Evolutionary conservation across 2,113 vertebrate species (phyloP).

Genomic region (Ardeotis arabs): DNA sequence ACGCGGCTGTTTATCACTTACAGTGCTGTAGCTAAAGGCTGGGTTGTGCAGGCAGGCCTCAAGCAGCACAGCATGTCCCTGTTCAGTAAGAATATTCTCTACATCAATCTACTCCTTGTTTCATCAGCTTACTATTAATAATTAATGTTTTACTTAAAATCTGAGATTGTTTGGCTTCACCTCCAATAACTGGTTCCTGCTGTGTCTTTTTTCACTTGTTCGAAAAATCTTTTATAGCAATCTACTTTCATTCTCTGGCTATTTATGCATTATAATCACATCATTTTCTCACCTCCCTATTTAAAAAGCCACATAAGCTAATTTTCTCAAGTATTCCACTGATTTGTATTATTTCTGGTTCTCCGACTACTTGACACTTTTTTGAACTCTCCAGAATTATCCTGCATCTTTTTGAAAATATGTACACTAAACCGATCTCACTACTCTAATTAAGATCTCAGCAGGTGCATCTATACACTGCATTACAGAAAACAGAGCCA

Average conservation of each 20-base stretch:
- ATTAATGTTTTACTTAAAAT: not conserved
- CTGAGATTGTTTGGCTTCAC: not conserved
- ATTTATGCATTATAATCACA: not conserved
- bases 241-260: not conserved
- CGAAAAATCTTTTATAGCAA: not conserved
- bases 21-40: no score
- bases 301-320: not conserved
- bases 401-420: not conserved
- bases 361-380: not conserved
- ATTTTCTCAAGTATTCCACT: not conserved
- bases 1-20: no score
- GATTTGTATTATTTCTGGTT: not conserved
- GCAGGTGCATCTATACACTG: not conserved
- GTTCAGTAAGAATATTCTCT: no score
- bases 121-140: not conserved
- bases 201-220: not conserved
- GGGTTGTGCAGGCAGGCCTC: no score
- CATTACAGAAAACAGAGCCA: not conserved
- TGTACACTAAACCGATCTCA: not conserved
- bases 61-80: no score
- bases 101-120: not conserved
- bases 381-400: not conserved
- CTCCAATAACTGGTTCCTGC: not conserved
- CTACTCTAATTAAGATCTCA: not conserved
- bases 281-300: not conserved